These are phyloP conservation scores for Petroica traversi DNA, from an alignment of 2,113 vertebrate genomes.

Conservation along the genomic window DNA sequence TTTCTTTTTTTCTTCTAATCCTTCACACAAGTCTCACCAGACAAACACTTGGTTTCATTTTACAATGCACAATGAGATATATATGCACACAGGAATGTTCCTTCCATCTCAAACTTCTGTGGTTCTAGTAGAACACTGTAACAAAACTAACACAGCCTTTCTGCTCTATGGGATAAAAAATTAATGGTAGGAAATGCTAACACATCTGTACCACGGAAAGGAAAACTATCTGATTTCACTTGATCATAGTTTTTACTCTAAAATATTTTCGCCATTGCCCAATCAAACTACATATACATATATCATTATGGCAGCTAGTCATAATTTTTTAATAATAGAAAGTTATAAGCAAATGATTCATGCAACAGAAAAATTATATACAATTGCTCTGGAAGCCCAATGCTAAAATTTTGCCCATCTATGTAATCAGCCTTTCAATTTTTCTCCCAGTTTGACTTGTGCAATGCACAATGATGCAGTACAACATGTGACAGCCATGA, in stretches of 20 bases:
- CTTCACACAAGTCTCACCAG: neutral
- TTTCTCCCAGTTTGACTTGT: neutral
- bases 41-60: neutral
- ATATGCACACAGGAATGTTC: neutral
- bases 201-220: neutral
- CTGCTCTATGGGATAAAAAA: neutral
- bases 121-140: neutral
- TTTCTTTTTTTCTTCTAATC: neutral
- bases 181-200: neutral
- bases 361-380: neutral
- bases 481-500: neutral
- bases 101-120: neutral
- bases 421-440: neutral
- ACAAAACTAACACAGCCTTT: neutral
- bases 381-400: neutral
- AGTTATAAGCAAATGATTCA: neutral
- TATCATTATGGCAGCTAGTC: neutral
- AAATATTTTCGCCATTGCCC: neutral
- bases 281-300: neutral
- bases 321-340: neutral
- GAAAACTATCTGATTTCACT: neutral
- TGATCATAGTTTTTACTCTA: neutral
- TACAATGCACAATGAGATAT: neutral
- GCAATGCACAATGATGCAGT: neutral
- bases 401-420: neutral